Percentiles rank a stretch among this genome's conserved stretches.
Evolutionary conservation across 2,797 vertebrate species (phyloP).

Genomic region (Loriculus beryllinus): DNA sequence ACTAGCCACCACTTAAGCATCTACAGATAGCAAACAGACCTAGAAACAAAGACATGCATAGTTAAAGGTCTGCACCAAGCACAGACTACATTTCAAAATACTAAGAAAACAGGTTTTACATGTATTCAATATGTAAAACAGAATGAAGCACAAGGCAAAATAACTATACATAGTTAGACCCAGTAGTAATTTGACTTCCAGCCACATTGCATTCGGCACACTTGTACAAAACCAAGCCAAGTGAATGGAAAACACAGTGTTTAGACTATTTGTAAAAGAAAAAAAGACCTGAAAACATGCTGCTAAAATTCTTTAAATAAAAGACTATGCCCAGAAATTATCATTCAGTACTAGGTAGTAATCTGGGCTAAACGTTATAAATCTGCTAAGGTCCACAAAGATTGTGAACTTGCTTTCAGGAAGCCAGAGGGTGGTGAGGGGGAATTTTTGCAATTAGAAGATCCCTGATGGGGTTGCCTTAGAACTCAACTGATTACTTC

Average conservation of each 20-base stretch:
- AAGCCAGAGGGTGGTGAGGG: not conserved
- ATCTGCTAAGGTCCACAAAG: not conserved
- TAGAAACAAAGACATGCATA: not conserved
- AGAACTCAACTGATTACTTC: constrained; percentile 81
- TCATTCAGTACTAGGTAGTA: not conserved
- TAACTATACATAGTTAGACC: not conserved
- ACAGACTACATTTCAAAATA: not conserved
- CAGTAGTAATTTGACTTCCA: not conserved
- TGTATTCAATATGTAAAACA: not conserved
- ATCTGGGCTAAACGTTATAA: not conserved
- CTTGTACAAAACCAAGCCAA: not conserved
- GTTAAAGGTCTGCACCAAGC: not conserved
- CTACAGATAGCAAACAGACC: not conserved
- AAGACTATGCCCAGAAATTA: not conserved
- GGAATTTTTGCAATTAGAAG: constrained; percentile 68
- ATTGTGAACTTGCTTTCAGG: constrained; percentile 43
- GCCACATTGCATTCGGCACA: not conserved
- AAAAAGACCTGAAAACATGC: not conserved
- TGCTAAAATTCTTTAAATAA: not conserved
- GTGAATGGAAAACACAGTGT: not conserved
- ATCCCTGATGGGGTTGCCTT: constrained; percentile 65
- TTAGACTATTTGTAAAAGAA: not conserved
- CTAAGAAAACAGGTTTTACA: fast-evolving
- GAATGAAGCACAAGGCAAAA: not conserved
- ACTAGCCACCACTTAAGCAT: not conserved